These are phyloP conservation scores for Itoplectis maculator DNA, from an alignment of 2,888 invertebrate genomes.

Conservation along the genomic window DNA sequence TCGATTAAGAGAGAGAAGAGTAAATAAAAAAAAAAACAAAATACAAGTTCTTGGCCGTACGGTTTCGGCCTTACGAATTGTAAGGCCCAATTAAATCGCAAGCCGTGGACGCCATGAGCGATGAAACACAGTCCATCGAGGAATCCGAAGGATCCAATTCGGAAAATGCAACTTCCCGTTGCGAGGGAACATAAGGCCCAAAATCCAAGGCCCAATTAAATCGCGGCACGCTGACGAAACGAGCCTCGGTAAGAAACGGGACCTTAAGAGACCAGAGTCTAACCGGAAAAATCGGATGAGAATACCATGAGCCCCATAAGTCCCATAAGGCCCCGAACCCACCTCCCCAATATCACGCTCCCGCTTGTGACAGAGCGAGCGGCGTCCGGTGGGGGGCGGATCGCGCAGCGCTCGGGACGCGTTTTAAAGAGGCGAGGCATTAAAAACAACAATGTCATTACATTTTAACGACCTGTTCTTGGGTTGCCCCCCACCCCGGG, in stretches of 20 bases:
- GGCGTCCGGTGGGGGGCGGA: slow-evolving; percentile 63
- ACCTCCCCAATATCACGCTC: slow-evolving; percentile 55
- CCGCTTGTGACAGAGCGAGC: slow-evolving; percentile 74
- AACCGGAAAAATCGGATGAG: neutral
- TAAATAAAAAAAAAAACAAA: slow-evolving; percentile 5
- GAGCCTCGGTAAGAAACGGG: neutral
- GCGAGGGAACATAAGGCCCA: slow-evolving; percentile 9
- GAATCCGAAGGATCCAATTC: slow-evolving; percentile 12
- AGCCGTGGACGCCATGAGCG: neutral
- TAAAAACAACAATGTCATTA: slow-evolving; percentile 83
- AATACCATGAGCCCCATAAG: slow-evolving; percentile 2
- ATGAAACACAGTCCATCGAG: neutral
- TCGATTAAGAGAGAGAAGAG: slow-evolving; percentile 34
- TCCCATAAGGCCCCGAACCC: slow-evolving; percentile 1
- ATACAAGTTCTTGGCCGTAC: neutral
- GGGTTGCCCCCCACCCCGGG: slow-evolving; percentile 63
- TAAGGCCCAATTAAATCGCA: slow-evolving; percentile 7
- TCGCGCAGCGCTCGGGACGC: slow-evolving; percentile 81
- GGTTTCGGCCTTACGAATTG: neutral
- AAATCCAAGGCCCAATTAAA: neutral
- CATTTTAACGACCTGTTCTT: slow-evolving; percentile 82
- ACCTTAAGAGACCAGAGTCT: too few species aligned
- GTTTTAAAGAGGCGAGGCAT: slow-evolving; percentile 83
- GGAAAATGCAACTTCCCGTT: neutral
- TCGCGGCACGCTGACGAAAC: too few species aligned